Evolutionary conservation across 2,113 vertebrate species (phyloP).

Genomic region (Ramphastos sulfuratus): DNA sequence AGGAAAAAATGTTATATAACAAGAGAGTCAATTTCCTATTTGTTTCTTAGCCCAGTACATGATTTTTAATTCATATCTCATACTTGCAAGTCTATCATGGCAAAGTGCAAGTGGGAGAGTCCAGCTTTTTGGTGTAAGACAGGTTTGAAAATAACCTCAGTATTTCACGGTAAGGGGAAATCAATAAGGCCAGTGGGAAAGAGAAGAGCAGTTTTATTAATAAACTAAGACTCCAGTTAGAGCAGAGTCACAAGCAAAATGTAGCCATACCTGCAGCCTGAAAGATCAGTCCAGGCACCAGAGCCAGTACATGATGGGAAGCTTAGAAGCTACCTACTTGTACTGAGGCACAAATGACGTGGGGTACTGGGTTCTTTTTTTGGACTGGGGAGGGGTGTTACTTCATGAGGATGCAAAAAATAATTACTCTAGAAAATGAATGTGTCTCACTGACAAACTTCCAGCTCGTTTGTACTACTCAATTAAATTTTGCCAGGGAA

Average conservation of each 20-base stretch:
- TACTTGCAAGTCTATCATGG: neutral
- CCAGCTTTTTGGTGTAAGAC: constrained; percentile 17
- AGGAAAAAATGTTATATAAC: neutral
- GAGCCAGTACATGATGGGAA: neutral
- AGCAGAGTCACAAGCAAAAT: constrained; percentile 30
- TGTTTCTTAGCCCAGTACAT: neutral
- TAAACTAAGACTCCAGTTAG: constrained; percentile 23
- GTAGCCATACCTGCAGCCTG: constrained; percentile 12
- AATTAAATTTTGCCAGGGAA: neutral
- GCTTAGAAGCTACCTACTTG: constrained; percentile 5
- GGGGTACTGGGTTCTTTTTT: neutral
- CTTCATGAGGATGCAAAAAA: neutral
- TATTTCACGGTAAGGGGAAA: constrained; percentile 42
- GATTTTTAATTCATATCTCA: neutral
- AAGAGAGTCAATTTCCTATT: neutral
- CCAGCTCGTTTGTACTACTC: neutral
- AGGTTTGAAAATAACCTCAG: constrained; percentile 43
- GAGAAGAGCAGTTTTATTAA: constrained; percentile 43
- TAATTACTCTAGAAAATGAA: neutral
- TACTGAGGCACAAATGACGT: neutral
- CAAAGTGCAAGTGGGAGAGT: constrained; percentile 15
- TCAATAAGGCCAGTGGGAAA: neutral
- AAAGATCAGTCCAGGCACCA: neutral
- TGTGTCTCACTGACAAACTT: neutral
- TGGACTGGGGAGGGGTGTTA: neutral